Evolutionary conservation across 2,888 invertebrate species (phyloP).

Genomic region (Lingula anatina): DNA sequence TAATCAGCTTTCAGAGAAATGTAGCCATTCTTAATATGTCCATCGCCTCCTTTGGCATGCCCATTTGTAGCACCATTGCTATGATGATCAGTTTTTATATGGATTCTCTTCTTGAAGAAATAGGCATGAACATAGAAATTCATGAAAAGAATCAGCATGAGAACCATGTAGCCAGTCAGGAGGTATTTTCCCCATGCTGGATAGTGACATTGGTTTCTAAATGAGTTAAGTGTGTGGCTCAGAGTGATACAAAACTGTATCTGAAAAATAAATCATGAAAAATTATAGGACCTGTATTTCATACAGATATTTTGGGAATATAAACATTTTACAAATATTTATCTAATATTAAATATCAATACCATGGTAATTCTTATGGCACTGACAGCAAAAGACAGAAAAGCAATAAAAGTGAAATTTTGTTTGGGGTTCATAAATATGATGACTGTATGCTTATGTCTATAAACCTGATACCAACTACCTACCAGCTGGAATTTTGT

Average conservation of each 20-base stretch:
- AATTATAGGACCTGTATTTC: background rate
- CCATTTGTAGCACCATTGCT: background rate
- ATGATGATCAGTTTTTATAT: background rate
- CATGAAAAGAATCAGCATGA: constrained; percentile 91
- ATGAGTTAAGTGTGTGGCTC: constrained; percentile 73
- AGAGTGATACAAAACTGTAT: constrained; percentile 79
- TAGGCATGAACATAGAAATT: constrained; percentile 68
- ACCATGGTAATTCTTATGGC: too few species aligned
- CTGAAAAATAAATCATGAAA: constrained; percentile 56
- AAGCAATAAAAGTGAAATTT: too few species aligned
- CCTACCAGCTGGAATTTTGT: constrained; percentile 84
- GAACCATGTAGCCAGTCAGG: constrained; percentile 73
- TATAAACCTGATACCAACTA: too few species aligned
- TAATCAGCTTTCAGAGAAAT: too few species aligned
- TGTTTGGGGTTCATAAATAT: too few species aligned
- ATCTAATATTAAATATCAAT: too few species aligned
- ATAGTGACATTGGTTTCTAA: constrained; percentile 76
- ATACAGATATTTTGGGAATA: too few species aligned
- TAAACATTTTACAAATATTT: too few species aligned
- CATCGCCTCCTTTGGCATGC: background rate
- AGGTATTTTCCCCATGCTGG: constrained; percentile 60
- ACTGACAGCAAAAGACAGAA: too few species aligned
- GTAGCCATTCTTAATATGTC: too few species aligned
- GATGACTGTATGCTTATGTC: too few species aligned
- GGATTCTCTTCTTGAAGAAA: background rate